These are phyloP conservation scores for Brachyhypopomus gauderio DNA, from an alignment of 2,113 vertebrate genomes.

Conservation along the genomic window DNA sequence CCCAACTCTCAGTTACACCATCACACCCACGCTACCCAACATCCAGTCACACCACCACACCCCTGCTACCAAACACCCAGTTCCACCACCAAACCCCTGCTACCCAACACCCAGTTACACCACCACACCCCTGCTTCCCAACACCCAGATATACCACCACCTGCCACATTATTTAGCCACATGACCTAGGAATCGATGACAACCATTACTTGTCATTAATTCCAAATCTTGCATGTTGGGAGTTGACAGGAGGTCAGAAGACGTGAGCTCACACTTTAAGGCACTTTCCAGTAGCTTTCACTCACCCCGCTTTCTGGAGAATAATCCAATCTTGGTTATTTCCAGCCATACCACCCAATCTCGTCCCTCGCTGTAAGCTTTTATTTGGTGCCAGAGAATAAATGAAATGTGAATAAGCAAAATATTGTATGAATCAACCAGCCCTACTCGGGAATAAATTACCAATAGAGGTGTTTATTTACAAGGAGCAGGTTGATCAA, in stretches of 20 bases:
- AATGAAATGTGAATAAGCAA: constrained; percentile 37
- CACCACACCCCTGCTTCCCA: not conserved
- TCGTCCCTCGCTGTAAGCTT: constrained; percentile 18
- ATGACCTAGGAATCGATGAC: constrained; percentile 39
- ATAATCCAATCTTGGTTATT: not conserved
- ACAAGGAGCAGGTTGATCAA: constrained; percentile 32
- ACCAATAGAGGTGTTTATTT: constrained; percentile 24
- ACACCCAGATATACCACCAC: not conserved
- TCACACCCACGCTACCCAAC: too few species aligned
- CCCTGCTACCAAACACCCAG: too few species aligned
- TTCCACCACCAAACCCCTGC: too few species aligned
- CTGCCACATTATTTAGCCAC: constrained; percentile 24
- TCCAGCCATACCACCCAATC: not conserved
- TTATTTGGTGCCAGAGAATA: constrained; percentile 8
- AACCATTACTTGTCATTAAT: constrained; percentile 42
- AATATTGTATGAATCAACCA: constrained; percentile 29
- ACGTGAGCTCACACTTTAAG: constrained; percentile 38
- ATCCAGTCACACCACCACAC: too few species aligned
- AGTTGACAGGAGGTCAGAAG: constrained; percentile 19
- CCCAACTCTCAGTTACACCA: too few species aligned
- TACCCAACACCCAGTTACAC: not conserved
- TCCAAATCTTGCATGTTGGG: constrained; percentile 27
- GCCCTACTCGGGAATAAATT: constrained; percentile 24
- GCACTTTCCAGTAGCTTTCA: constrained; percentile 13
- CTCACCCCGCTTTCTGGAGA: not conserved